These are phyloP conservation scores for Sebastes itinus DNA, from an alignment of 2,797 vertebrate genomes.

Conservation along the genomic window DNA sequence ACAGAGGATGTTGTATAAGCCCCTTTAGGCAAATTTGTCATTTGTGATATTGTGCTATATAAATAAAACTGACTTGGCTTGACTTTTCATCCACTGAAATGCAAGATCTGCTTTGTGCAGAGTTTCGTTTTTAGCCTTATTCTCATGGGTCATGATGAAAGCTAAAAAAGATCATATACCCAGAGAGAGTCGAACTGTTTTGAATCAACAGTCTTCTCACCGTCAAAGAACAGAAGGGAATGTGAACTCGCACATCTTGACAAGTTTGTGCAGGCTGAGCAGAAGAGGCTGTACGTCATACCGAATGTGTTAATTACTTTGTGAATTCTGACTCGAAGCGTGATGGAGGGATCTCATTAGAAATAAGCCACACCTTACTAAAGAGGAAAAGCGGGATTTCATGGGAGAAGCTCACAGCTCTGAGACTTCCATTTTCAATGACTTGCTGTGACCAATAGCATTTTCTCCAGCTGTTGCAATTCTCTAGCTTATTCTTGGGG, in stretches of 20 bases:
- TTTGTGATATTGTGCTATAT: background rate
- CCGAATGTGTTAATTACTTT: constrained; percentile 67
- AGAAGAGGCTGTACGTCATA: constrained; percentile 9
- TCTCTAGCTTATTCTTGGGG: constrained; percentile 73
- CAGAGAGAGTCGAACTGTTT: background rate
- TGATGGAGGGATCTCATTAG: constrained; percentile 62
- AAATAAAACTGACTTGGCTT: background rate
- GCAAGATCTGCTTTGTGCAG: background rate
- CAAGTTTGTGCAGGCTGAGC: constrained; percentile 29
- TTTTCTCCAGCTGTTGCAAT: constrained; percentile 79
- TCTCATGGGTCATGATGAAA: background rate
- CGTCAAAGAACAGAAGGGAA: background rate
- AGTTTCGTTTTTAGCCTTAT: background rate
- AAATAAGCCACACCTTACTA: constrained; percentile 59
- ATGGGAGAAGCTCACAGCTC: constrained; percentile 63
- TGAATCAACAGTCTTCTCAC: background rate
- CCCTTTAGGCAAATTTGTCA: background rate
- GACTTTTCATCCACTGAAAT: background rate
- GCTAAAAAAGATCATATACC: background rate
- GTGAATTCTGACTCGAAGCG: constrained; percentile 45
- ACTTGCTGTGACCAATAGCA: constrained; percentile 78
- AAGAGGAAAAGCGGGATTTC: constrained; percentile 67
- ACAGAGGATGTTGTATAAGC: background rate
- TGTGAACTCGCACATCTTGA: constrained; percentile 5
- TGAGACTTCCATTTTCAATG: constrained; percentile 72